phyloP scores from a whole-genome alignment of 1,140 invertebrate species.

The Mylabris phalerata region DNA sequence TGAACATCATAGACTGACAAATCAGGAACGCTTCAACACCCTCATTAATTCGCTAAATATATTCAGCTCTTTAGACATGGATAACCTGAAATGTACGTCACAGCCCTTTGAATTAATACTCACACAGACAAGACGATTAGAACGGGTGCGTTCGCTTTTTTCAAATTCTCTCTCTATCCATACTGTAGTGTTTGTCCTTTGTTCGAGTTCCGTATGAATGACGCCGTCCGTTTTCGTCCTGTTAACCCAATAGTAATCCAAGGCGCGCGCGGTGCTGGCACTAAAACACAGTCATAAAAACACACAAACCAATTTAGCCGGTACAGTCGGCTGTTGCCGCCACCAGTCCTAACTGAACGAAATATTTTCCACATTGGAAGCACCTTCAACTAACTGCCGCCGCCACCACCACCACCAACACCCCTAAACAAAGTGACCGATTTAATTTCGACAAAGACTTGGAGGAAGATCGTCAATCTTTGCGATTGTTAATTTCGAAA shows the following conservation, averaged over 20 bases:
- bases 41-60: constrained; percentile 1
- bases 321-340: constrained; percentile 34
- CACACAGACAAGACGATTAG: too few species aligned
- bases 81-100: too few species aligned
- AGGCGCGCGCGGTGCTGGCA: constrained; percentile 37
- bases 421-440: constrained; percentile 25
- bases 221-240: constrained; percentile 33
- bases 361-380: constrained; percentile 5
- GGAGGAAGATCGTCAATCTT: constrained; percentile 31
- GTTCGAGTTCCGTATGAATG: constrained; percentile 13
- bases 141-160: too few species aligned
- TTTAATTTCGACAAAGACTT: constrained; percentile 32
- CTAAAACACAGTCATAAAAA: constrained; percentile 43
- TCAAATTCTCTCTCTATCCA: background rate
- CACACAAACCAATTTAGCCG: constrained; percentile 41
- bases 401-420: background rate
- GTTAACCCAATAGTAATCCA: constrained; percentile 40
- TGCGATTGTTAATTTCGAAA: constrained; percentile 34
- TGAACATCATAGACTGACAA: constrained; percentile 2
- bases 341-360: constrained; percentile 4
- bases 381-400: constrained; percentile 13
- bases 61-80: too few species aligned
- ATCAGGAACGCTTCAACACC: constrained; percentile 5
- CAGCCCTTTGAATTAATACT: too few species aligned
- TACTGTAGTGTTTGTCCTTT: background rate